Evolutionary conservation across 2,113 vertebrate species (phyloP), one percentile per base, ranked within the genome.

Genomic region (Damaliscus lunatus): DNA sequence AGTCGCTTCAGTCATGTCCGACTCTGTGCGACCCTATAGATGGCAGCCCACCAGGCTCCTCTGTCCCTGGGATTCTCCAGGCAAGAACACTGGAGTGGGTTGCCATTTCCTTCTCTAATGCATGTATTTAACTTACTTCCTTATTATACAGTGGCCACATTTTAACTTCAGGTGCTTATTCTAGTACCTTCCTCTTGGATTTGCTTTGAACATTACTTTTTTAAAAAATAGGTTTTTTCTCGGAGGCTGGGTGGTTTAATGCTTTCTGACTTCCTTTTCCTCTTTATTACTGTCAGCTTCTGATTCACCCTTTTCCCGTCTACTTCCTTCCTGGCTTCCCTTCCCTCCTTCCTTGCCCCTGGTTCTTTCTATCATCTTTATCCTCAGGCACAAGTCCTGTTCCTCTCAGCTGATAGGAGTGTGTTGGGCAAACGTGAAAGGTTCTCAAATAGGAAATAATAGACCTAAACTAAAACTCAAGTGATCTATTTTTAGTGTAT

Each of bases 221-320:
- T 43, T 74, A 14, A 1, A 15, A 16, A 36, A 1, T 5, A 12
- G 6, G 31, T 13, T 17, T 19, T 36, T 59, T 13, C 53, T 50
- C 53, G 33, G 48, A 53, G 12, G 7, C 67, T 7, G 14, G 6
- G 19, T 43, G 2, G 6, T 21, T 36, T 11, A 6, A 3, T 7
- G 21, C 25, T 27, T 59, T 50, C 13, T 2, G 1, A 1, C 31
- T 21, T 53, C 46, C 29, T 21, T 11, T 4, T 23, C 7, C 12
- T 52, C 31, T 1, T n/a, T 13, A 11, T 25, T 11, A 1, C 21
- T 6, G 21, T 52, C 23, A 67, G 8, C 53, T 59, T 50, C 14
- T 0, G 1, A 9, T 7, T 1, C 7, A 9, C 67, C 10, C 21
- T 0, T 33, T n/a, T 46, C 13, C 59, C 1, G 1, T 57, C 29